Evolutionary conservation across 2,113 vertebrate genomes (phyloP).

Genomic region (Prionailurus bengalensis): DNA sequence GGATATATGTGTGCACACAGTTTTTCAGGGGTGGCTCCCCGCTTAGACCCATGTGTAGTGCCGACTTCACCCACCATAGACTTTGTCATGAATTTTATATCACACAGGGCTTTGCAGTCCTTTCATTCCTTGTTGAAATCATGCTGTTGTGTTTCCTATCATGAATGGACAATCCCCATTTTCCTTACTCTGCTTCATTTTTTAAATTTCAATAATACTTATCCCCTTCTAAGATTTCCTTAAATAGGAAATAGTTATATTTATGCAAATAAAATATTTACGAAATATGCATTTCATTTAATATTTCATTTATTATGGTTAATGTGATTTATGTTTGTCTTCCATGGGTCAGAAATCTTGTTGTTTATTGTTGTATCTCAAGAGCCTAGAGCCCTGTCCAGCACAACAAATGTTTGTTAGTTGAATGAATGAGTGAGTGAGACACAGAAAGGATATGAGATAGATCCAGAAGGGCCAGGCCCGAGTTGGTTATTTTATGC

Average conservation of each 20-base stretch:
- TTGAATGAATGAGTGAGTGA: slow-evolving; percentile 10
- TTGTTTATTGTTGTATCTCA: neutral
- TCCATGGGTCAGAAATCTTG: neutral
- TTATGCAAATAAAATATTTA: no score
- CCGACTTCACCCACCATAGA: neutral
- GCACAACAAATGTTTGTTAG: neutral
- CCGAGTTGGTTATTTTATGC: neutral
- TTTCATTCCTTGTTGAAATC: slow-evolving; percentile 36
- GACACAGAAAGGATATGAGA: neutral
- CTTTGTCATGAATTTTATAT: neutral
- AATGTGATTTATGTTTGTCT: neutral
- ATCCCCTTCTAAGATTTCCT: neutral
- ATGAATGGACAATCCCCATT: neutral
- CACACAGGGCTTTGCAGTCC: neutral
- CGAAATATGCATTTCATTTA: no score
- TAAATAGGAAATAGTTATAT: no score
- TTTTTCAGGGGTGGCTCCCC: neutral
- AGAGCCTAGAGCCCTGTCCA: neutral
- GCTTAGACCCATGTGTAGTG: neutral
- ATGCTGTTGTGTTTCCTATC: neutral
- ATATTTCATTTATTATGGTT: neutral
- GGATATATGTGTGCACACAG: neutral
- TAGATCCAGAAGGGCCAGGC: neutral
- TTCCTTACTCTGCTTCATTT: neutral
- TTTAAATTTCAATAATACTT: neutral